phyloP scores from a whole-genome alignment of 1,140 invertebrate species.

The Myzus persicae region DNA sequence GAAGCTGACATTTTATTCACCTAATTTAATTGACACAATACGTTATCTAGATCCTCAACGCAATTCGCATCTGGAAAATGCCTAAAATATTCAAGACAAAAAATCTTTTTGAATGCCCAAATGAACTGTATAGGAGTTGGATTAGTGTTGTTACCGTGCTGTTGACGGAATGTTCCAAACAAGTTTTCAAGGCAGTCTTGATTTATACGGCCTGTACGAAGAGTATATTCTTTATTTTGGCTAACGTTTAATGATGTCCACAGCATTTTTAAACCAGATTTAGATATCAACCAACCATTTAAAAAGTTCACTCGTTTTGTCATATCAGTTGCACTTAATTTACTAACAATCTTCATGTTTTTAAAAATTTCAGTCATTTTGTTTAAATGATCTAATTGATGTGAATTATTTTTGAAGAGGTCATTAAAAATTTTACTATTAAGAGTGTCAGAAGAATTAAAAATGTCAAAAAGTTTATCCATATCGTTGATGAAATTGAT shows the following conservation, averaged over 20 bases:
- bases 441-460: neutral
- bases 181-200: neutral
- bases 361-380: constrained; percentile 14
- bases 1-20: neutral
- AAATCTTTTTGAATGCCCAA: neutral
- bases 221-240: neutral
- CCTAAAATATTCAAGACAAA: neutral
- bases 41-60: neutral
- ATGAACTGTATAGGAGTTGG: neutral
- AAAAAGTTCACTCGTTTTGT: neutral
- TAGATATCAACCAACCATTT: neutral
- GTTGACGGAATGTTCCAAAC: neutral
- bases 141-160: neutral
- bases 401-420: neutral
- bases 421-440: neutral
- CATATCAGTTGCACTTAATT: neutral
- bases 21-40: neutral
- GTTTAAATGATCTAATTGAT: constrained; percentile 12
- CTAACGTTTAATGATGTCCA: neutral
- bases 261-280: neutral
- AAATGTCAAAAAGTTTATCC: constrained; percentile 24
- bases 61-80: neutral
- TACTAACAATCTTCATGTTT: constrained; percentile 20
- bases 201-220: neutral
- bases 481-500: neutral